Conservation (phyloP, 2,113 vertebrate genomes). For the Steatornis caripensis region DNA sequence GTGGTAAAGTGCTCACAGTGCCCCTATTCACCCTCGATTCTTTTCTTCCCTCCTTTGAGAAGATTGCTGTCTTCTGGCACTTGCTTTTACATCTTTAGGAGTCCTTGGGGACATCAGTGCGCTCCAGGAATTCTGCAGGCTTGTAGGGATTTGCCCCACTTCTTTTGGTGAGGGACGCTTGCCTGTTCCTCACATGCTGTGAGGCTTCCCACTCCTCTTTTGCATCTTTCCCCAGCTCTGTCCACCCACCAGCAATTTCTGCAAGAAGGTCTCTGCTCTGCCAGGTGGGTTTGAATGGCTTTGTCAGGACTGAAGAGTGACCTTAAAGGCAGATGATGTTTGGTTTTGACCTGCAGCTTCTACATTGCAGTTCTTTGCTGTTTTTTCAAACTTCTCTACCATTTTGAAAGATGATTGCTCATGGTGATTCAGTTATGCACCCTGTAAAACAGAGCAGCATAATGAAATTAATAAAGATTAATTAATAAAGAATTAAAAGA, state of each 20-base stretch:
- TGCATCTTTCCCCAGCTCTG: background rate
- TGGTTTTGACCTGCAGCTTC: background rate
- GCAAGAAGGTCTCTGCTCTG: background rate
- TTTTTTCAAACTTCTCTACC: background rate
- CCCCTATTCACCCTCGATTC: background rate
- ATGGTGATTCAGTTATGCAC: background rate
- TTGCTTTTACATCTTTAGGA: background rate
- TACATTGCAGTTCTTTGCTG: background rate
- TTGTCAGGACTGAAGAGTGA: background rate
- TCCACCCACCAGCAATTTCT: background rate
- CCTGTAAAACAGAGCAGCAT: background rate
- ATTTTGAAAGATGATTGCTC: background rate
- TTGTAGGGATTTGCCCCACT: background rate
- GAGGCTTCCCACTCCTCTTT: background rate
- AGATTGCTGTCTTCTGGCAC: background rate
- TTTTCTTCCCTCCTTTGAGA: background rate
- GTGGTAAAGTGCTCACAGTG: background rate
- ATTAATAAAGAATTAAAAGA: constrained; percentile 52
- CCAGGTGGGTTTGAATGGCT: background rate
- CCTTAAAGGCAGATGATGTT: background rate
- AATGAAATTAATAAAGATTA: constrained; percentile 41
- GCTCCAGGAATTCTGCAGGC: background rate
- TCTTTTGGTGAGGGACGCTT: background rate
- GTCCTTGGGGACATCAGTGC: background rate
- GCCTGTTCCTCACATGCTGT: background rate